phyloP scores from a whole-genome alignment of 2,797 vertebrate species.

The Ambastaia sidthimunki region DNA sequence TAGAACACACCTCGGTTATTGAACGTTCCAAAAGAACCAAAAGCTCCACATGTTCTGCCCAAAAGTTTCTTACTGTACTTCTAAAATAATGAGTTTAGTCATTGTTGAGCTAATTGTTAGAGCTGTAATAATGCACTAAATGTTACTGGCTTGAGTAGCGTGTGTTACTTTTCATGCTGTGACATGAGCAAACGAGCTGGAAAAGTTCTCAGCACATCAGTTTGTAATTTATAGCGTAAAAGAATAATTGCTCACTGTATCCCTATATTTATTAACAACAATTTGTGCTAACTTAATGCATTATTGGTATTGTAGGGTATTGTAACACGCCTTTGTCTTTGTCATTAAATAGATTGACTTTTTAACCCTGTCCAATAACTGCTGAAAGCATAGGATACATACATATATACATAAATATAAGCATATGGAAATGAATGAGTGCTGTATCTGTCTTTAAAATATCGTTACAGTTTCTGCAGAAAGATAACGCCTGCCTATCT shows the following conservation, averaged over 20 bases:
- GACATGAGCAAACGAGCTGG: conserved; percentile 7
- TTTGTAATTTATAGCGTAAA: background rate
- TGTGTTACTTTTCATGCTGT: background rate
- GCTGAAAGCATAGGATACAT: too few species aligned
- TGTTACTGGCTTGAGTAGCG: conserved; percentile 8
- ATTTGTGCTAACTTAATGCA: too few species aligned
- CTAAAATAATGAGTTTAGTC: conserved; percentile 12
- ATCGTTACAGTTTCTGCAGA: background rate
- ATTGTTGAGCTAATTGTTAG: conserved; percentile 3
- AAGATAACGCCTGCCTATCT: background rate
- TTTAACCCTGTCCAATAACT: too few species aligned
- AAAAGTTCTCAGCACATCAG: background rate
- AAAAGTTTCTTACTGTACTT: conserved; percentile 8
- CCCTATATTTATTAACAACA: too few species aligned
- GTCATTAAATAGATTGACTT: too few species aligned
- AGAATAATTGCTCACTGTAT: background rate
- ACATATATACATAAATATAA: too few species aligned
- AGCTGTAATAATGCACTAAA: background rate
- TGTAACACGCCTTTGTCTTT: too few species aligned
- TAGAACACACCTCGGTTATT: conserved; percentile 9
- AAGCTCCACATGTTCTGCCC: conserved; percentile 21
- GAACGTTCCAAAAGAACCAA: background rate
- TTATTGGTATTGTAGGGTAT: too few species aligned
- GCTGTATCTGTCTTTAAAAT: background rate
- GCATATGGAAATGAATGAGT: background rate